A percentile compares a stretch with the other conserved stretches of the same genome.
phyloP scores from a whole-genome alignment of 2,797 vertebrate genomes.

The Acanthurus tractus region DNA sequence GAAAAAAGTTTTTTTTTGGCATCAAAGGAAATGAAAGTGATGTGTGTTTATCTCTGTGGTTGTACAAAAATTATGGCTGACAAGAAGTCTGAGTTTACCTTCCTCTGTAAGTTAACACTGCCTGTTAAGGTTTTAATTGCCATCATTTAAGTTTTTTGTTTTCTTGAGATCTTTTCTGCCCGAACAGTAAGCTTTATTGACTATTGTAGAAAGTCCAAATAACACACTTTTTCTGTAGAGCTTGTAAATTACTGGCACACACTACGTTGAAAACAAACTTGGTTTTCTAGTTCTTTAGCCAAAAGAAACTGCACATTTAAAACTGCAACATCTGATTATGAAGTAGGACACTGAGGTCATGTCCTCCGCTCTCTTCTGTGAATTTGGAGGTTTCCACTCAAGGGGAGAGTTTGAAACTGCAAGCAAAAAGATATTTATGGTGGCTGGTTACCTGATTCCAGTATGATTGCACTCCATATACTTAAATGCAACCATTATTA shows the following conservation, averaged over 20 bases:
- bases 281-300: background rate
- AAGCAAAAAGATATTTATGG: too few relatives aligned
- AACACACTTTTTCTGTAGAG: too few relatives aligned
- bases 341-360: too few relatives aligned
- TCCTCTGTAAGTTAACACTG: conserved; percentile 14
- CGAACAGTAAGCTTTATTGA: background rate
- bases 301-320: background rate
- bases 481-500: background rate
- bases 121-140: conserved; percentile 16
- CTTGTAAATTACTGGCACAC: too few relatives aligned
- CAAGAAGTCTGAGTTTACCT: conserved; percentile 42
- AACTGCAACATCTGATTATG: background rate
- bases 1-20: conserved; percentile 15
- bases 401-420: too few relatives aligned
- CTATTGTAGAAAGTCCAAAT: background rate
- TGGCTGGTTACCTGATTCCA: too few relatives aligned
- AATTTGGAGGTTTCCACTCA: too few relatives aligned
- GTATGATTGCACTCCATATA: too few relatives aligned
- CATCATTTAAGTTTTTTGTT: background rate
- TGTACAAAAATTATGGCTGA: conserved; percentile 24
- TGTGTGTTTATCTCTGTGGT: conserved; percentile 11
- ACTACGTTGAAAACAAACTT: background rate
- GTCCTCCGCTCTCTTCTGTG: too few relatives aligned
- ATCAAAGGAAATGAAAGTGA: conserved; percentile 36
- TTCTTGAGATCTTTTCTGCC: background rate